A percentile compares a stretch with the other conserved stretches of the same genome.
Evolutionary conservation across 2,888 invertebrate genomes (phyloP).

Genomic region (Cepaea hortensis): DNA sequence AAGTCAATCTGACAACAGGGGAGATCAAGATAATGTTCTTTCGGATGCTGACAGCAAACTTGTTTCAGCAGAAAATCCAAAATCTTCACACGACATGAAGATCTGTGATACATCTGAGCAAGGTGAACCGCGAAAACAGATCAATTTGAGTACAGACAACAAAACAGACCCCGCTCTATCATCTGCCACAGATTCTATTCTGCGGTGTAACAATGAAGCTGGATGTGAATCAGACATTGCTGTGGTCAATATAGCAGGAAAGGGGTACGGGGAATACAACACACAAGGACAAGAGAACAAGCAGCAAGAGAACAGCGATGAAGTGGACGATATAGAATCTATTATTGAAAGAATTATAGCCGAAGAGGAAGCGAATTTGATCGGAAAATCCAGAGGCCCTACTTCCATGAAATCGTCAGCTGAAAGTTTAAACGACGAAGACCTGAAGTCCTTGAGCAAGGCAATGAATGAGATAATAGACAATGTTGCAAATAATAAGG

Average conservation of each 20-base stretch:
- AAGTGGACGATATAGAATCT: constrained; percentile 40
- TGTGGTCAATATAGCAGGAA: background rate
- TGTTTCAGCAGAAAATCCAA: background rate
- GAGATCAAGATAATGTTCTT: background rate
- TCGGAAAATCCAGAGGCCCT: constrained; percentile 1
- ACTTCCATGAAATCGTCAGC: background rate
- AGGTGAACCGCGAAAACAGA: background rate
- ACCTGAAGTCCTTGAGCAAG: background rate
- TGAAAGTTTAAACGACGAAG: constrained; percentile 9
- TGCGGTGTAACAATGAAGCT: background rate
- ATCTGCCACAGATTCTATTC: background rate
- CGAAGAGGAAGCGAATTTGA: constrained; percentile 34
- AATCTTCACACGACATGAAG: background rate
- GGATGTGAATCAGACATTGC: background rate
- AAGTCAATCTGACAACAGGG: background rate
- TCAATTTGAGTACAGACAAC: background rate
- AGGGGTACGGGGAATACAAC: background rate
- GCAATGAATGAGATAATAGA: constrained; percentile 7
- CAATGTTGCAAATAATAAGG: background rate
- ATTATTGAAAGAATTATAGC: constrained; percentile 41
- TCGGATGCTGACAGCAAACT: background rate
- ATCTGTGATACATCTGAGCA: background rate
- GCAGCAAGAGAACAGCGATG: background rate
- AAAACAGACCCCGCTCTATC: background rate
- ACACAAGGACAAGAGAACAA: background rate